phyloP scores from a whole-genome alignment of 2,888 invertebrate species.

The Poecilus cupreus region DNA sequence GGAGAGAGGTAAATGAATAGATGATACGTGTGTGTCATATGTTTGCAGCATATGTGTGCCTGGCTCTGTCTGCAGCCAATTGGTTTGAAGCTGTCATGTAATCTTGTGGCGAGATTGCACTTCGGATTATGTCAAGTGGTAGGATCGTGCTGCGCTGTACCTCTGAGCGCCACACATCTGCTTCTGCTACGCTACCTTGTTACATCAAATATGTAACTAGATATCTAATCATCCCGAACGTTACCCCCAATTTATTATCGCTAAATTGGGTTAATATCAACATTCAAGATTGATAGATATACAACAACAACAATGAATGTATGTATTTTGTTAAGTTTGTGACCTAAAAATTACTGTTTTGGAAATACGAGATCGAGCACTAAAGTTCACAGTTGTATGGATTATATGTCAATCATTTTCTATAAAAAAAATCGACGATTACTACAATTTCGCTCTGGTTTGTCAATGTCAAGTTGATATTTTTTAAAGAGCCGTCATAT shows the following conservation, averaged over 20 bases:
- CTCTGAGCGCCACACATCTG: background rate
- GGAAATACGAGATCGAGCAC: too few relatives aligned
- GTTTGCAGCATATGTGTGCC: background rate
- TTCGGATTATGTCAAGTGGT: conserved; percentile 48
- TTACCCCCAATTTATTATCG: background rate
- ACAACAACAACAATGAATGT: too few relatives aligned
- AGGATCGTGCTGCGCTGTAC: conserved; percentile 11
- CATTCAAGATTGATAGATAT: background rate
- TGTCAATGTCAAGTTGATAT: too few relatives aligned
- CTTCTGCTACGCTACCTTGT: background rate
- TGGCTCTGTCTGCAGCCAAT: conserved; percentile 31
- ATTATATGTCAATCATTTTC: too few relatives aligned
- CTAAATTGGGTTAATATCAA: background rate
- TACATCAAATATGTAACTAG: conserved; percentile 28
- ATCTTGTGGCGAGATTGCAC: conserved; percentile 45
- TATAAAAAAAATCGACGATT: too few relatives aligned
- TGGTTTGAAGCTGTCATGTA: conserved; percentile 42
- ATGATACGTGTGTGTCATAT: conserved; percentile 21
- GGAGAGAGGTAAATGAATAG: background rate
- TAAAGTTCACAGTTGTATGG: too few relatives aligned
- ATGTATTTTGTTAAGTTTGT: too few relatives aligned
- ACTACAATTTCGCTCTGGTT: too few relatives aligned
- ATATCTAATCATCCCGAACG: conserved; percentile 7
- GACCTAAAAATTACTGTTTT: too few relatives aligned
- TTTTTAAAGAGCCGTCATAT: too few relatives aligned